Percentiles rank a stretch among this genome's conserved stretches.
These are phyloP conservation scores for Moxostoma hubbsi DNA, from an alignment of 2,797 vertebrate species.

Conservation along the genomic window DNA sequence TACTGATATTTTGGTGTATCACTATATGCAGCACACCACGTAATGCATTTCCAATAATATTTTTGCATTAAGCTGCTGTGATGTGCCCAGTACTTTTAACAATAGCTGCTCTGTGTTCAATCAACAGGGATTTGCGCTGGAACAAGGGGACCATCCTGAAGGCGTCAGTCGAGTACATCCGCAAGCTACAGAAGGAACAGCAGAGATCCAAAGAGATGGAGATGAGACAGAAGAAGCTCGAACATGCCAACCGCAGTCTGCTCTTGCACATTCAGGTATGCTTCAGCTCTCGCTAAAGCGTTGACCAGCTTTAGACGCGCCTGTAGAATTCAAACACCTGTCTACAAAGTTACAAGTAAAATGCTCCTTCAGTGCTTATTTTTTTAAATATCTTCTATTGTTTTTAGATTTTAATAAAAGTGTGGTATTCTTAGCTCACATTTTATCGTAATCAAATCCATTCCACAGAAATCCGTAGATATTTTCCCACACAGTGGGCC, in stretches of 20 bases:
- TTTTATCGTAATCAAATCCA: too few relatives aligned
- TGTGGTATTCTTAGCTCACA: too few relatives aligned
- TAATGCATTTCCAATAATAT: too few relatives aligned
- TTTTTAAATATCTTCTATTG: neutral
- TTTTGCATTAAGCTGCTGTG: too few relatives aligned
- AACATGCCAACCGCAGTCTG: constrained; percentile 81
- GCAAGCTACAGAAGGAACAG: constrained; percentile 89
- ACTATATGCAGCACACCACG: too few relatives aligned
- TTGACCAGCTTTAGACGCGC: neutral
- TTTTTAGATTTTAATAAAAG: too few relatives aligned
- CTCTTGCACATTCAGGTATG: constrained; percentile 85
- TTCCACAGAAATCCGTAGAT: too few relatives aligned
- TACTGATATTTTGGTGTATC: too few relatives aligned
- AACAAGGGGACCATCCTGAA: constrained; percentile 94
- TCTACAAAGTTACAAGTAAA: neutral
- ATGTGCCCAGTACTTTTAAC: too few relatives aligned
- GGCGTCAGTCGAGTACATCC: constrained; percentile 91
- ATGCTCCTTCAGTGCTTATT: neutral
- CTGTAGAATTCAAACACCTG: neutral
- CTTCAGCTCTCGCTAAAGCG: neutral
- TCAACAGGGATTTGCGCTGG: constrained; percentile 85
- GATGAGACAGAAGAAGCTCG: constrained; percentile 83
- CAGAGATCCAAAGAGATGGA: constrained; percentile 84
- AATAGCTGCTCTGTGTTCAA: neutral
- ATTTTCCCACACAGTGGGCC: too few relatives aligned